Evolutionary conservation across 2,797 vertebrate genomes (phyloP).

Genomic region (Sebastes aleutianus): DNA sequence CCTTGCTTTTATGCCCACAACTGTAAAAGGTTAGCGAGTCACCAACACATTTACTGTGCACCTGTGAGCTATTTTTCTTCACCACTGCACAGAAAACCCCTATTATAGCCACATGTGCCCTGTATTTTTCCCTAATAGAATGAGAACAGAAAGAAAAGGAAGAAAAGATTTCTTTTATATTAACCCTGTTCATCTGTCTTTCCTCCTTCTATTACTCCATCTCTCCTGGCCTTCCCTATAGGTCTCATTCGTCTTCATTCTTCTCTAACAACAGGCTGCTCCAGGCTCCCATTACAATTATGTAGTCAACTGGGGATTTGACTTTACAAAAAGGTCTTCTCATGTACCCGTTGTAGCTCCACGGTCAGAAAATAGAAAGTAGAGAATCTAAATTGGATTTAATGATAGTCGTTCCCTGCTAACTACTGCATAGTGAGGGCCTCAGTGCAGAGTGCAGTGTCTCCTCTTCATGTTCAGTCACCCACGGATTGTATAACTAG

Average conservation of each 20-base stretch:
- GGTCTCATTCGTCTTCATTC: constrained; percentile 69
- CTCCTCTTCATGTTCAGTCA: constrained; percentile 32
- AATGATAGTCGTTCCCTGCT: constrained; percentile 45
- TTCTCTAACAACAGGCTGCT: constrained; percentile 61
- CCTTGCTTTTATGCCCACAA: not conserved
- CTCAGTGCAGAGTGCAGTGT: not conserved
- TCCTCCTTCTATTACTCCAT: constrained; percentile 5
- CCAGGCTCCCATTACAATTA: constrained; percentile 69
- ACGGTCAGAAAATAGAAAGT: constrained; percentile 52
- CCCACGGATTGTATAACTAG: constrained; percentile 15
- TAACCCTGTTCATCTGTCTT: constrained; percentile 19
- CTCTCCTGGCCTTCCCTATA: constrained; percentile 21
- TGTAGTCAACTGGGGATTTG: constrained; percentile 58
- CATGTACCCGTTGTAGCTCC: constrained; percentile 28
- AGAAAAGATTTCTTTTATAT: constrained; percentile 20
- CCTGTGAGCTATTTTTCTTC: not conserved
- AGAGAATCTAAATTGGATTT: constrained; percentile 54
- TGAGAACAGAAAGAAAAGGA: not conserved
- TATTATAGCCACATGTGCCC: not conserved
- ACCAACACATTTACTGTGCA: not conserved
- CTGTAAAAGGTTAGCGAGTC: not conserved
- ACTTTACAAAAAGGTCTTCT: constrained; percentile 55
- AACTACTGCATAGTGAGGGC: constrained; percentile 4
- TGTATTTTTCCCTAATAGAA: not conserved
- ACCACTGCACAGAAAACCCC: not conserved